A percentile compares a stretch with the other conserved stretches of the same genome.
Evolutionary conservation across 1,140 invertebrate species (phyloP).

Genomic region (Dendroctonus valens): DNA sequence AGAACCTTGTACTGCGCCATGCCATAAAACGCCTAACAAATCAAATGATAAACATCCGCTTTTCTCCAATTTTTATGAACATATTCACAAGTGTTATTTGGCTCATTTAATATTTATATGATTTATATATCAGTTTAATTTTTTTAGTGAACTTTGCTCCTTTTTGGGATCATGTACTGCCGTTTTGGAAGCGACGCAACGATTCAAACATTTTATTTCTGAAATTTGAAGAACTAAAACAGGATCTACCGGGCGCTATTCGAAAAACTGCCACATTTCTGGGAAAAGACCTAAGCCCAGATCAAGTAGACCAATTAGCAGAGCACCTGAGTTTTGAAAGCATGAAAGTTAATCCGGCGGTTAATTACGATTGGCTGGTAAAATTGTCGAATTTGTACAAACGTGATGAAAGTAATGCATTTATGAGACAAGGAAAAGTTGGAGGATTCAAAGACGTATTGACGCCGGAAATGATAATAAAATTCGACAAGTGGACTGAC

Average conservation of each 20-base stretch:
- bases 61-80: too few relatives aligned
- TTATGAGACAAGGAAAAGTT: slow-evolving; percentile 63
- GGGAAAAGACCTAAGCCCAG: slow-evolving; percentile 52
- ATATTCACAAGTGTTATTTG: too few relatives aligned
- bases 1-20: too few relatives aligned
- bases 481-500: slow-evolving; percentile 60
- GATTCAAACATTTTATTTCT: slow-evolving; percentile 60
- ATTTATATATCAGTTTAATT: too few relatives aligned
- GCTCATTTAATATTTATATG: too few relatives aligned
- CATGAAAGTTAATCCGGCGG: slow-evolving; percentile 67
- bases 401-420: slow-evolving; percentile 52
- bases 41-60: too few relatives aligned
- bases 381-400: slow-evolving; percentile 52
- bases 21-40: too few relatives aligned
- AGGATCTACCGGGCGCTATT: slow-evolving; percentile 60
- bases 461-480: slow-evolving; percentile 53
- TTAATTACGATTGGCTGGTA: slow-evolving; percentile 61
- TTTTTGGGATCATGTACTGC: slow-evolving; percentile 60
- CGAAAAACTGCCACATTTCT: slow-evolving; percentile 60
- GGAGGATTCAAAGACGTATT: slow-evolving; percentile 66
- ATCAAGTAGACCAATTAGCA: slow-evolving; percentile 54
- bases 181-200: slow-evolving; percentile 59
- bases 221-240: slow-evolving; percentile 67
- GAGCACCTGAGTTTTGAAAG: slow-evolving; percentile 64
- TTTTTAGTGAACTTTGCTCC: slow-evolving; percentile 57